Conservation (phyloP, 2,113 vertebrate genomes). For the Pimephales promelas region DNA sequence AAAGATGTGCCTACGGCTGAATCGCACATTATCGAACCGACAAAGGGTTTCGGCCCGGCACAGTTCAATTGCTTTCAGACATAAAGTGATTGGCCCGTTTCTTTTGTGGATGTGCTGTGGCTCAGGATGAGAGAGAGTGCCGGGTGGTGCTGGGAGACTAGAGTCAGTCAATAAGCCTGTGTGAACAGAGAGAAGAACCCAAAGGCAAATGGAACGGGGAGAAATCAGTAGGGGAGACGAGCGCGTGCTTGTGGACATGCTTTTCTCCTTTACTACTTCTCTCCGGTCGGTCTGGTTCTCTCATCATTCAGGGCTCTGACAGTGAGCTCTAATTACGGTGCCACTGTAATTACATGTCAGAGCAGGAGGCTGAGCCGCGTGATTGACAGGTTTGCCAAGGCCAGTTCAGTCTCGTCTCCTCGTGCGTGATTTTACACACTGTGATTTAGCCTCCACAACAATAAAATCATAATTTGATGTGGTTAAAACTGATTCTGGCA, state of each 20-base stretch:
- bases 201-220: constrained; percentile 37
- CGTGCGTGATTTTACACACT: constrained; percentile 51
- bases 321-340: constrained; percentile 55
- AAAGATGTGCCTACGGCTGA: constrained; percentile 34
- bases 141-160: constrained; percentile 14
- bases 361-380: constrained; percentile 48
- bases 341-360: constrained; percentile 61
- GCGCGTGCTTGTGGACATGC: constrained; percentile 25
- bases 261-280: constrained; percentile 43
- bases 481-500: constrained; percentile 57
- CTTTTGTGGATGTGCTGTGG: constrained; percentile 20
- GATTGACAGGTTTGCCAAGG: constrained; percentile 59
- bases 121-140: constrained; percentile 19
- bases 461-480: constrained; percentile 60
- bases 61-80: constrained; percentile 29
- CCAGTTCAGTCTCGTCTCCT: constrained; percentile 49
- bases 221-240: constrained; percentile 29
- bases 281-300: background rate
- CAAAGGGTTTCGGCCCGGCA: constrained; percentile 24
- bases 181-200: constrained; percentile 38
- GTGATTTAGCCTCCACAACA: constrained; percentile 55
- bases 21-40: constrained; percentile 37
- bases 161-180: constrained; percentile 39
- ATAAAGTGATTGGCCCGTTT: constrained; percentile 31
- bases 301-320: constrained; percentile 54